Base-by-base conservation (phyloP, 2,888 invertebrate genomes). In the Papilio elwesi region DNA sequence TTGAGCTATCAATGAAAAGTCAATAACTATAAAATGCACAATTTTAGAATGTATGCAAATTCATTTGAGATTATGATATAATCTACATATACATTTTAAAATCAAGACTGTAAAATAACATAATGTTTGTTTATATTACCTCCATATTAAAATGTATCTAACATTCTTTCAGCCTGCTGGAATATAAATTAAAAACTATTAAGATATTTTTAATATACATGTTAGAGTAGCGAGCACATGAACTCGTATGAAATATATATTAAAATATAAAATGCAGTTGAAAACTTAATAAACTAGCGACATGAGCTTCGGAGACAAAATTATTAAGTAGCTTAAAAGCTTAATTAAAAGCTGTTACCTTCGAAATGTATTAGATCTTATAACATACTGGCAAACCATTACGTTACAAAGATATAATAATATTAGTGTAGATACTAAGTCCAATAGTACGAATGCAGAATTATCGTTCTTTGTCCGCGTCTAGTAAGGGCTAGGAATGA, bases 161-260 rank as follows among this genome's bases (percentile, higher is more conserved):
- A 59, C 36, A 38, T 38, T 26, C 26, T 36, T 36, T 2, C 15
- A n/a, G 38, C 13, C 36, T 57, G 6, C 57, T 43, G 3, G 0
- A 59, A 26, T n/a, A 59, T 59, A 59, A 13, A 59, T 59, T 59
- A 59, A 38, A 59, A 13, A 59, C 36, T n/a, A 9, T 59, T 13
- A 57, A 59, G 9, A 38, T 36, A 59, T 36, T 59, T 59, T 59
- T 38, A 59, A 59, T 59, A 59, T 59, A 13, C 57, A 36, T 57
- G 36, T 36, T 57, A 26, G 6, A 13, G 9, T 57, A 36, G 36
- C 11, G n/a, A 59, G 59, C 11, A 38, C 4, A 12, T 6, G 13
- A 38, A 38, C 59, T 38, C 38, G 9, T 59, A n/a, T 38, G 38
- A 59, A 38, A 59, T 59, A n/a, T 15, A 16, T 38, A 38, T 38